These are phyloP conservation scores for Chymomyza fuscimana DNA, from an alignment of 2,888 invertebrate species.

Conservation along the genomic window DNA sequence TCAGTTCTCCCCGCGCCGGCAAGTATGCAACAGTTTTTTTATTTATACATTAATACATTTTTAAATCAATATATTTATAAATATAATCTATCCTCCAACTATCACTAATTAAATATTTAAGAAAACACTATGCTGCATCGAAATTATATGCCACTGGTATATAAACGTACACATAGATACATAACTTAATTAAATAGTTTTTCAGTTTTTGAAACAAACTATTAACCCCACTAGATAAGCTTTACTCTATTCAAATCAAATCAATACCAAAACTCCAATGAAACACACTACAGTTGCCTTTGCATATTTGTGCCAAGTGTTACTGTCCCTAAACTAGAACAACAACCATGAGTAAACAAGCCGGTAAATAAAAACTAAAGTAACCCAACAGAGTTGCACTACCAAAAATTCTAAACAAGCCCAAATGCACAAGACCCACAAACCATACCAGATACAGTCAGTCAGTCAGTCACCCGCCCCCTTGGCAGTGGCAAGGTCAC, in stretches of 20 bases:
- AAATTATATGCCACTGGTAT: no score
- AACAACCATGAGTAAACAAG: not conserved
- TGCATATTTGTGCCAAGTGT: constrained; percentile 50
- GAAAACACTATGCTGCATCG: no score
- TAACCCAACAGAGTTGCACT: not conserved
- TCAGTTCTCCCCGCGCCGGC: constrained; percentile 43
- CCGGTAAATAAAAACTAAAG: not conserved
- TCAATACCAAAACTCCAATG: not conserved
- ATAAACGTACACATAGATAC: no score
- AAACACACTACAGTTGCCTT: constrained; percentile 3
- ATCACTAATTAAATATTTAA: not conserved
- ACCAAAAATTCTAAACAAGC: constrained; percentile 6
- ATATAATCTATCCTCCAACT: not conserved
- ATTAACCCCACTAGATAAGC: no score
- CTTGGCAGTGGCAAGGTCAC: constrained; percentile 43
- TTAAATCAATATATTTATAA: not conserved
- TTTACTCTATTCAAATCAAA: not conserved
- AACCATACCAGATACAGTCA: not conserved
- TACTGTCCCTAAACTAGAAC: constrained; percentile 14
- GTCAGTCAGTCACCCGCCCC: not conserved
- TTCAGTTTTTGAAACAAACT: no score
- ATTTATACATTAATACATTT: constrained; percentile 11
- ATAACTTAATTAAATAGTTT: no score
- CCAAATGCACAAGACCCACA: constrained; percentile 3
- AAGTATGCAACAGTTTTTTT: constrained; percentile 71